A percentile compares a stretch with the other conserved stretches of the same genome.
Conservation (phyloP, 2,888 invertebrate genomes). For the Artemia sinica region DNA sequence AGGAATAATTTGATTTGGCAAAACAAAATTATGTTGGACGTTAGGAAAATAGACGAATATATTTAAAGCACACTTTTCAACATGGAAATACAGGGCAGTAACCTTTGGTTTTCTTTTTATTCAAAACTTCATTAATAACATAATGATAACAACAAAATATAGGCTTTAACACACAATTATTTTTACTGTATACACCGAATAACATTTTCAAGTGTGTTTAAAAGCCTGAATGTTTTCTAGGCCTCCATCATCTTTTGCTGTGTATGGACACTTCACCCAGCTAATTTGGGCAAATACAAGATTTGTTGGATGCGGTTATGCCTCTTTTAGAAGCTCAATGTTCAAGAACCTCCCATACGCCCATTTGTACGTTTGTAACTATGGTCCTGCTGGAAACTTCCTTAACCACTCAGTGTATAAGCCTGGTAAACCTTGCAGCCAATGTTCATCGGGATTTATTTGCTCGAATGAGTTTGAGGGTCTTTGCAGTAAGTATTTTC, state of each 20-base stretch:
- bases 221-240: background rate
- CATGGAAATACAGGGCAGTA: too few species aligned
- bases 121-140: too few species aligned
- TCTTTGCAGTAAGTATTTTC: slow-evolving; percentile 25
- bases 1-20: too few species aligned
- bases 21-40: too few species aligned
- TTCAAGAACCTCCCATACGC: slow-evolving; percentile 32
- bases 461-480: slow-evolving; percentile 29
- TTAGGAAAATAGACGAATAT: too few species aligned
- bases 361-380: slow-evolving; percentile 67
- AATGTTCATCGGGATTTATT: slow-evolving; percentile 28
- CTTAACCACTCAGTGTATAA: slow-evolving; percentile 29
- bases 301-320: slow-evolving; percentile 67
- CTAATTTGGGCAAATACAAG: slow-evolving; percentile 73
- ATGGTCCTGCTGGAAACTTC: slow-evolving; percentile 46
- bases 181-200: too few species aligned
- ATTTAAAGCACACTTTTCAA: too few species aligned
- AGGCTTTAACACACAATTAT: too few species aligned
- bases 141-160: too few species aligned
- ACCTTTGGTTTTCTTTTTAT: too few species aligned
- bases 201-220: too few species aligned
- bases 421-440: slow-evolving; percentile 28
- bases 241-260: slow-evolving; percentile 5
- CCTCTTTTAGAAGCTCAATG: slow-evolving; percentile 54
- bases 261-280: slow-evolving; percentile 38